These are phyloP conservation scores for Spicauda simplicius DNA, from an alignment of 2,888 invertebrate species.

Conservation along the genomic window DNA sequence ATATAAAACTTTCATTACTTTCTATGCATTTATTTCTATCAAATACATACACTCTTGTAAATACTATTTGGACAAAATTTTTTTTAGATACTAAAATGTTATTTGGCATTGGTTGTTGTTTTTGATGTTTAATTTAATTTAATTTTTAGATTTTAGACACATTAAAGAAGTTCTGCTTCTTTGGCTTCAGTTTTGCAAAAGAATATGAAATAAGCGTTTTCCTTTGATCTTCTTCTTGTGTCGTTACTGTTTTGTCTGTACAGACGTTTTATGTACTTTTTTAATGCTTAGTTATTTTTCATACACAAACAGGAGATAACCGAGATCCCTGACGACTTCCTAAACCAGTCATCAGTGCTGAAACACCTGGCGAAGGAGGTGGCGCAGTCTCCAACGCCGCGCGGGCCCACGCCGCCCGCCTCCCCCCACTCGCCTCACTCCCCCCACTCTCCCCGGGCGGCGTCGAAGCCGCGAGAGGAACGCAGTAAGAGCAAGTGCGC, in stretches of 20 bases:
- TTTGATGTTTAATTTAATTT: too few relatives aligned
- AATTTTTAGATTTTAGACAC: too few relatives aligned
- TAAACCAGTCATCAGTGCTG: constrained; percentile 92
- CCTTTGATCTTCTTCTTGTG: too few relatives aligned
- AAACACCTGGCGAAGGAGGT: constrained; percentile 94
- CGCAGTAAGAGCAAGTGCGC: constrained; percentile 66
- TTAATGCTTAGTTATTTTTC: background rate
- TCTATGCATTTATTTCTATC: too few relatives aligned
- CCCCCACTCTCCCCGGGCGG: constrained; percentile 54
- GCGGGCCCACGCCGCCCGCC: constrained; percentile 66
- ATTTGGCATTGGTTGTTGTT: too few relatives aligned
- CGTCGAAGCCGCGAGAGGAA: constrained; percentile 54
- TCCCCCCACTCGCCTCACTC: constrained; percentile 59
- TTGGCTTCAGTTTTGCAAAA: too few relatives aligned
- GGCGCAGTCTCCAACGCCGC: constrained; percentile 72
- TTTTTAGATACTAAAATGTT: too few relatives aligned
- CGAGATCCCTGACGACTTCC: constrained; percentile 93
- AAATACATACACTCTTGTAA: too few relatives aligned
- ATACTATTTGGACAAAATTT: too few relatives aligned
- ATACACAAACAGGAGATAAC: constrained; percentile 87
- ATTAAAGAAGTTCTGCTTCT: too few relatives aligned
- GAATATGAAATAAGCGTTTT: too few relatives aligned
- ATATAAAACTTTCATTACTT: background rate
- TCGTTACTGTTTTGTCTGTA: too few relatives aligned
- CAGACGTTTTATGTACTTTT: background rate